A percentile compares a stretch with the other conserved stretches of the same genome.
phyloP scores from a whole-genome alignment of 2,113 vertebrate species.

The Tiliqua scincoides region DNA sequence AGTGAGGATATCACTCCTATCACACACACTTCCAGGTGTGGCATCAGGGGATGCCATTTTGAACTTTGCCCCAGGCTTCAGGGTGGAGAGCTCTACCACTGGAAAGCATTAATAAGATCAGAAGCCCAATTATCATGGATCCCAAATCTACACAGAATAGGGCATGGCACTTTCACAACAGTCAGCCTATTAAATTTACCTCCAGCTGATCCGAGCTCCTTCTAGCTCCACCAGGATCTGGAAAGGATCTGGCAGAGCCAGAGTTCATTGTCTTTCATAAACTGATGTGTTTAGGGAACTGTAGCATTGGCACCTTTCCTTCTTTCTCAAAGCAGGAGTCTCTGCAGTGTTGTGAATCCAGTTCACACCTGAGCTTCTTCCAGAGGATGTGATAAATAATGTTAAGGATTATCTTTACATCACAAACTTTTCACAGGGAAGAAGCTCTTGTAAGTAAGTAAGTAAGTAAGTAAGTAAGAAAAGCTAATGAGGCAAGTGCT shows the following conservation, averaged over 20 bases:
- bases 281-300: neutral
- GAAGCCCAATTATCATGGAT: neutral
- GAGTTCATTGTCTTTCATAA: neutral
- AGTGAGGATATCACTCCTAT: too few relatives aligned
- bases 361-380: neutral
- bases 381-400: neutral
- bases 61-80: too few relatives aligned
- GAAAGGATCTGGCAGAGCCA: neutral
- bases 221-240: neutral
- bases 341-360: neutral
- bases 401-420: neutral
- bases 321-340: neutral
- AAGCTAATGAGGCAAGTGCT: neutral
- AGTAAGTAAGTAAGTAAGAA: too few relatives aligned
- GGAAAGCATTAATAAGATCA: neutral
- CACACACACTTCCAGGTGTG: too few relatives aligned
- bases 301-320: neutral
- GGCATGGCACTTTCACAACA: neutral
- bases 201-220: neutral
- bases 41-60: too few relatives aligned
- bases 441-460: neutral
- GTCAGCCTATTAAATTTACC: neutral
- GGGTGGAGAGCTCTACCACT: too few relatives aligned
- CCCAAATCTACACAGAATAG: neutral
- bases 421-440: neutral